phyloP scores from a whole-genome alignment of 2,113 vertebrate genomes.

The Serilophus lunatus region DNA sequence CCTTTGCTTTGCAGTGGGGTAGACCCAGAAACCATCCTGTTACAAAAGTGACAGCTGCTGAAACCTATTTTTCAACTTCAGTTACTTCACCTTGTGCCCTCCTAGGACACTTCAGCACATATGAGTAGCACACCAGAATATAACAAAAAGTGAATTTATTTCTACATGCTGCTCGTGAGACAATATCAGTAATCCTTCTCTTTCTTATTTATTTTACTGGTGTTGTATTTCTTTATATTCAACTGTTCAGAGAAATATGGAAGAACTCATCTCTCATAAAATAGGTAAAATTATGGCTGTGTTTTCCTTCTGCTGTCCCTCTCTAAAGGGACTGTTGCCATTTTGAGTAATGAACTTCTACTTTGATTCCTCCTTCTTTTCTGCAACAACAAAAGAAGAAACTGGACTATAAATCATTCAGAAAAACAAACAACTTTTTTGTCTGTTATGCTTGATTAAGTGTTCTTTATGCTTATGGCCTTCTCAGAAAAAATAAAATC shows the following conservation, averaged over 20 bases:
- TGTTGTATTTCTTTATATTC: not conserved
- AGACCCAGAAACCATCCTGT: not conserved
- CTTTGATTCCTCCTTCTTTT: constrained; percentile 33
- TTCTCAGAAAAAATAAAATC: constrained; percentile 3
- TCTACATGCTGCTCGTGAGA: not conserved
- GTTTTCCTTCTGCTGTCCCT: constrained; percentile 39
- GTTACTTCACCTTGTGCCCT: not conserved
- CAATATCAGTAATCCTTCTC: not conserved
- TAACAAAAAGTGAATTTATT: constrained; percentile 20
- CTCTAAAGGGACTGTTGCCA: constrained; percentile 43
- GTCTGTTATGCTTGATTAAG: constrained; percentile 16
- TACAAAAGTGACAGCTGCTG: not conserved
- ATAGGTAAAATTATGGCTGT: constrained; percentile 36
- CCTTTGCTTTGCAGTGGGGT: not conserved
- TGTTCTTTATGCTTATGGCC: not conserved
- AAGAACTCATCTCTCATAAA: constrained; percentile 41
- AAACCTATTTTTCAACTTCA: not conserved
- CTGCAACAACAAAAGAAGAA: constrained; percentile 24
- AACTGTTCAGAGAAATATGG: constrained; percentile 11
- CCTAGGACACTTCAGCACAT: not conserved
- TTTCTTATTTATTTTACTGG: not conserved
- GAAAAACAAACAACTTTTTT: constrained; percentile 29
- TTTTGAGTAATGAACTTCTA: constrained; percentile 46
- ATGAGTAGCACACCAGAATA: not conserved
- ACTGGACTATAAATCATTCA: constrained; percentile 7